These are phyloP conservation scores for Etheostoma spectabile DNA, from an alignment of 2,113 vertebrate species.

Conservation along the genomic window DNA sequence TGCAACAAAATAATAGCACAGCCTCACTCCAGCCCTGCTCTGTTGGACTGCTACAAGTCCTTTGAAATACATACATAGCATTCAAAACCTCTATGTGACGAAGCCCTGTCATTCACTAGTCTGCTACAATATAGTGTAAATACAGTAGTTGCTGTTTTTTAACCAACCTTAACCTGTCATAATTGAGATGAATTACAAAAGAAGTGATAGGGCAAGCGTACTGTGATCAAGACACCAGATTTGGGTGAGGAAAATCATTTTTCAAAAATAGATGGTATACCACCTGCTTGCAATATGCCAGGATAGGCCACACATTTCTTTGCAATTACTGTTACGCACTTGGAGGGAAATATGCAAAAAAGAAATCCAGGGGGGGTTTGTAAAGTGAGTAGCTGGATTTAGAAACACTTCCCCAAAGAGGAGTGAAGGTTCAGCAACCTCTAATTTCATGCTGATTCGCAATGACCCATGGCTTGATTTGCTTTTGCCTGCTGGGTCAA, in stretches of 20 bases:
- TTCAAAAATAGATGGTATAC: slow-evolving; percentile 11
- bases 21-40: not conserved
- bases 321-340: slow-evolving; percentile 9
- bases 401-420: slow-evolving; percentile 19
- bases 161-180: not conserved
- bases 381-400: slow-evolving; percentile 19
- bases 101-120: not conserved
- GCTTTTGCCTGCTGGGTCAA: slow-evolving; percentile 44
- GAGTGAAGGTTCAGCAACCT: slow-evolving; percentile 34
- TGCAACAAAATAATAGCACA: not conserved
- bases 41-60: not conserved
- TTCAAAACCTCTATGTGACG: not conserved
- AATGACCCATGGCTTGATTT: slow-evolving; percentile 55
- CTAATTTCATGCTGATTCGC: slow-evolving; percentile 55
- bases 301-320: slow-evolving; percentile 16
- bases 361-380: not conserved
- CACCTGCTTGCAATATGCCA: not conserved
- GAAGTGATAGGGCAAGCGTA: not conserved
- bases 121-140: not conserved
- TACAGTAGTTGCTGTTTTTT: not conserved
- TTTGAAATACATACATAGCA: not conserved
- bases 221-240: not conserved
- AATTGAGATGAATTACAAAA: not conserved
- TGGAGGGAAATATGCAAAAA: slow-evolving; percentile 32
- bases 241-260: not conserved